These are phyloP conservation scores for Pteronotus mesoamericanus DNA, from an alignment of 2,797 vertebrate species.

Conservation along the genomic window DNA sequence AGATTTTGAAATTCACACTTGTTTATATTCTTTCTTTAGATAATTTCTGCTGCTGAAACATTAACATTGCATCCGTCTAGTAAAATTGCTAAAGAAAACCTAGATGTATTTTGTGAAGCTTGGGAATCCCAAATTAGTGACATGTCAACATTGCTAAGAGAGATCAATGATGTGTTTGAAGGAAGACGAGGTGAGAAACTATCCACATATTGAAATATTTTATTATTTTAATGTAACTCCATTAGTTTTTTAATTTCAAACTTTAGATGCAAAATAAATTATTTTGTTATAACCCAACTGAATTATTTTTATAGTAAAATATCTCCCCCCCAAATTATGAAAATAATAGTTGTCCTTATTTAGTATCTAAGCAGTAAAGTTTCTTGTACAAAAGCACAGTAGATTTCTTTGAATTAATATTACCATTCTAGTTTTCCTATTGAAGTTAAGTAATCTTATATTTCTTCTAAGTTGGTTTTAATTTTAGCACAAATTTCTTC, in stretches of 20 bases:
- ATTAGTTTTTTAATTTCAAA: slow-evolving; percentile 7
- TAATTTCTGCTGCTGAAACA: slow-evolving; percentile 97
- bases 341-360: background rate
- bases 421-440: slow-evolving; percentile 26
- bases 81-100: slow-evolving; percentile 98
- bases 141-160: slow-evolving; percentile 92
- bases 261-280: background rate
- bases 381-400: background rate
- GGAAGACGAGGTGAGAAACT: slow-evolving; percentile 91
- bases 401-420: slow-evolving; percentile 26
- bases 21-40: slow-evolving; percentile 82
- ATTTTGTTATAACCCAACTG: background rate
- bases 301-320: slow-evolving; percentile 41
- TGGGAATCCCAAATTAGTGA: slow-evolving; percentile 98
- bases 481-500: slow-evolving; percentile 42
- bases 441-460: slow-evolving; percentile 22
- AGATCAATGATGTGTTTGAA: slow-evolving; percentile 96
- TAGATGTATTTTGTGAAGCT: slow-evolving; percentile 98
- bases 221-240: slow-evolving; percentile 24
- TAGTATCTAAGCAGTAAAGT: slow-evolving; percentile 26
- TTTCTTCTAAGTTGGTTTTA: slow-evolving; percentile 28
- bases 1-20: background rate
- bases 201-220: background rate
- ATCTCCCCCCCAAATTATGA: background rate
- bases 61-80: slow-evolving; percentile 96